Percentiles rank a stretch among this genome's conserved stretches.
Conservation (phyloP, 2,888 invertebrate species). For the Nipponacmea schrenckii region DNA sequence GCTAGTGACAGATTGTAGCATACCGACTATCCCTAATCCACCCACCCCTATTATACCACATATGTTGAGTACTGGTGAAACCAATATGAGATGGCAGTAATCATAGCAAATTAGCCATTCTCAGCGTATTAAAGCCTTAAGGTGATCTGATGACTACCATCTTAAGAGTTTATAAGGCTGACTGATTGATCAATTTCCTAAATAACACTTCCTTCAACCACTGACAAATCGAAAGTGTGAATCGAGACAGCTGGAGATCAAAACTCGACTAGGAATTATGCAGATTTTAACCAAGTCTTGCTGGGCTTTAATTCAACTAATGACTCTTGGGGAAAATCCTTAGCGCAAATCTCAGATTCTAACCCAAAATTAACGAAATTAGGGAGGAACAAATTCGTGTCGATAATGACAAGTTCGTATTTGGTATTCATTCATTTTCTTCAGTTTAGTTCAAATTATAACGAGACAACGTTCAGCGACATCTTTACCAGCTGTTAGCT, state of each 20-base stretch:
- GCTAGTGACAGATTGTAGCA: background rate
- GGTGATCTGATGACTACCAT: conserved; percentile 5
- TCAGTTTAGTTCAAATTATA: conserved; percentile 14
- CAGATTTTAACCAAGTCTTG: conserved; percentile 19
- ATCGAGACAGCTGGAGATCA: background rate
- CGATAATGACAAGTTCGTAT: conserved; percentile 20
- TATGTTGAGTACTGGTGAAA: conserved; percentile 2
- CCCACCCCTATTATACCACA: background rate
- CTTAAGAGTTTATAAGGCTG: background rate
- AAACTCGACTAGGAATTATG: conserved; percentile 17
- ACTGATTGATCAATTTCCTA: conserved; percentile 9
- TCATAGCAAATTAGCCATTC: conserved; percentile 1
- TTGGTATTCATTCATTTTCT: conserved; percentile 9
- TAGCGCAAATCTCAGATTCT: conserved; percentile 23
- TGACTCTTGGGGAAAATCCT: conserved; percentile 19
- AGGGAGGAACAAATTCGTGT: conserved; percentile 23
- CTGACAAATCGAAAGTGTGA: background rate
- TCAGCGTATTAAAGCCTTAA: conserved; percentile 8
- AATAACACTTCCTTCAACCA: background rate
- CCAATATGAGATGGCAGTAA: background rate
- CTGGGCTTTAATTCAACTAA: conserved; percentile 20
- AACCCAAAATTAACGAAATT: conserved; percentile 25
- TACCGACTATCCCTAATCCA: background rate
- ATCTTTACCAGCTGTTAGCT: background rate
- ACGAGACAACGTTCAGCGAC: background rate